Percentiles rank a stretch among this genome's conserved stretches.
Evolutionary conservation across 2,113 vertebrate species (phyloP).

Genomic region (Oreocharis arfaki): DNA sequence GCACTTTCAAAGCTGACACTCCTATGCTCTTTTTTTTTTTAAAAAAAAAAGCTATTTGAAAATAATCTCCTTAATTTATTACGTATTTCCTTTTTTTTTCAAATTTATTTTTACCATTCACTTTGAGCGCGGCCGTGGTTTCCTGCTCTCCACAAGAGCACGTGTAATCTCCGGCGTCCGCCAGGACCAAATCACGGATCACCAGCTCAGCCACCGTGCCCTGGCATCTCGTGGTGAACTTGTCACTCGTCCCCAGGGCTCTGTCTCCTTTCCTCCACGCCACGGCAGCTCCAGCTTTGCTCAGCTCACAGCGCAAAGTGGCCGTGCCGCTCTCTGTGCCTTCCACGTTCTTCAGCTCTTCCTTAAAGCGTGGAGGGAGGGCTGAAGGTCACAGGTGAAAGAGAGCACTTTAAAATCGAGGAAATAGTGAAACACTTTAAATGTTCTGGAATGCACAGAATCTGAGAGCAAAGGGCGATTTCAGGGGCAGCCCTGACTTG

Average conservation of each 20-base stretch:
- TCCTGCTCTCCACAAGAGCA: slow-evolving; percentile 82
- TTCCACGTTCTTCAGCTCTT: slow-evolving; percentile 35
- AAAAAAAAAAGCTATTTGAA: background rate
- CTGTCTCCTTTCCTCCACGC: slow-evolving; percentile 62
- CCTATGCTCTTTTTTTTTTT: fast-evolving
- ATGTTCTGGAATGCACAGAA: background rate
- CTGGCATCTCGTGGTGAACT: slow-evolving; percentile 68
- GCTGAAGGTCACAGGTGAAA: slow-evolving; percentile 50
- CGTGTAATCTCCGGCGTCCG: slow-evolving; percentile 76
- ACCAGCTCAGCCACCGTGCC: slow-evolving; percentile 66
- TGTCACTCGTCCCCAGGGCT: slow-evolving; percentile 57
- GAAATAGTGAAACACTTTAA: background rate
- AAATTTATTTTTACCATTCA: slow-evolving; percentile 76
- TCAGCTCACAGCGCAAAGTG: slow-evolving; percentile 61
- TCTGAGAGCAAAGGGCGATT: background rate
- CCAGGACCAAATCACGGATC: slow-evolving; percentile 62
- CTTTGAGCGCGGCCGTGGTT: slow-evolving; percentile 74
- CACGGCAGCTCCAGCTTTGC: slow-evolving; percentile 1
- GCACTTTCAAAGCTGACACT: background rate
- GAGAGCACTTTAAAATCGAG: background rate
- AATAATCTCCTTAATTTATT: background rate
- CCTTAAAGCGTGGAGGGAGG: slow-evolving; percentile 46
- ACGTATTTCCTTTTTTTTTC: fast-evolving
- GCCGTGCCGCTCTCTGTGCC: slow-evolving; percentile 26
- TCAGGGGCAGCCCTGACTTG: background rate